A percentile compares a stretch with the other conserved stretches of the same genome.
phyloP scores from a whole-genome alignment of 1,140 invertebrate species.

The Drosophila varians region DNA sequence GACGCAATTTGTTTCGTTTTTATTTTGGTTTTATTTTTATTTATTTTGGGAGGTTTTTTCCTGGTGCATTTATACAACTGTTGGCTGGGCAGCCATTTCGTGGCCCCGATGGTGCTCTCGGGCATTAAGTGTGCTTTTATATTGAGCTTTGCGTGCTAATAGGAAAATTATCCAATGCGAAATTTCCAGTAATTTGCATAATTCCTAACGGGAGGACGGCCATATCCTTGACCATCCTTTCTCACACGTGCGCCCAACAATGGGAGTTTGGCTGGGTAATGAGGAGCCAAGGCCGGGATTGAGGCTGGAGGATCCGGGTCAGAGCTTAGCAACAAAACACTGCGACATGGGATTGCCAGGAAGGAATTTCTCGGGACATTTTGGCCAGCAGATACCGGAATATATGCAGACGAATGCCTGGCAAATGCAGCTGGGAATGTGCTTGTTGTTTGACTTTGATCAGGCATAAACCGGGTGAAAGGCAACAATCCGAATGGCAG shows the following conservation, averaged over 20 bases:
- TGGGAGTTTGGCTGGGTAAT: conserved; percentile 33
- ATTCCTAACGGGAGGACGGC: conserved; percentile 9
- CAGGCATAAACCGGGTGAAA: conserved; percentile 27
- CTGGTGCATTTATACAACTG: conserved; percentile 22
- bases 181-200: conserved; percentile 42
- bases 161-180: conserved; percentile 47
- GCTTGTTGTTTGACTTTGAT: conserved; percentile 40
- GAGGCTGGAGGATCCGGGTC: conserved; percentile 1
- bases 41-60: conserved; percentile 8
- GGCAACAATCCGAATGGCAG: conserved; percentile 35
- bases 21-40: conserved; percentile 39
- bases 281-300: conserved; percentile 29
- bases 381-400: conserved; percentile 2
- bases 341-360: conserved; percentile 32
- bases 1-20: conserved; percentile 29
- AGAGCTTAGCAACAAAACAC: conserved; percentile 30
- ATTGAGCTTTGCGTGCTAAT: conserved; percentile 42
- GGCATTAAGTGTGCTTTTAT: conserved; percentile 35
- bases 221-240: conserved; percentile 31
- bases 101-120: conserved; percentile 10
- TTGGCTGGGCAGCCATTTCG: conserved; percentile 31
- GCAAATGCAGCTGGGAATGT: conserved; percentile 26
- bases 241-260: conserved; percentile 30
- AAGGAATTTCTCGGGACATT: conserved; percentile 31
- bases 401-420: conserved; percentile 13